Percentiles rank a stretch among this genome's conserved stretches.
Conservation (phyloP, 2,888 invertebrate species). For the Heliconius hortense region DNA sequence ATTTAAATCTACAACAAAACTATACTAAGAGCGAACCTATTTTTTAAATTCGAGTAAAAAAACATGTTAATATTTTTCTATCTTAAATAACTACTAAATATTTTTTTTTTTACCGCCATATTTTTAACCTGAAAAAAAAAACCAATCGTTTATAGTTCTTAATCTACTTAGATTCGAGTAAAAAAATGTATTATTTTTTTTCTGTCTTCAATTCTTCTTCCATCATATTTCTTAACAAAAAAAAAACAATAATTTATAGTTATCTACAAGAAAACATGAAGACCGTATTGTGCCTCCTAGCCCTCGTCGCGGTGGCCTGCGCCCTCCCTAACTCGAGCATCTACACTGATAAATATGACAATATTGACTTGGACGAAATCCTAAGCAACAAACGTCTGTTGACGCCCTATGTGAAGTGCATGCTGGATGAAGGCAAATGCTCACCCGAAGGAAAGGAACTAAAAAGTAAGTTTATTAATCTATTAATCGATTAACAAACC, state of each 20-base stretch:
- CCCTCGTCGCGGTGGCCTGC: constrained; percentile 29
- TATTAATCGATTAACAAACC: no score
- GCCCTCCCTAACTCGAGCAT: constrained; percentile 36
- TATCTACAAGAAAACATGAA: constrained; percentile 27
- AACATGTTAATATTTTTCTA: no score
- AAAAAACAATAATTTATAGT: neutral
- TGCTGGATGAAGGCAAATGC: constrained; percentile 84
- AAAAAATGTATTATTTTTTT: neutral
- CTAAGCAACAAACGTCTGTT: constrained; percentile 82
- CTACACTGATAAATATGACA: constrained; percentile 85
- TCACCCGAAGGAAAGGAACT: constrained; percentile 86
- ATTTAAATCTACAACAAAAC: neutral
- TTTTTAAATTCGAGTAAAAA: neutral
- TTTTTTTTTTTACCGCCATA: no score
- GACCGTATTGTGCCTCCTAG: constrained; percentile 33
- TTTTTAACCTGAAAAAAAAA: no score
- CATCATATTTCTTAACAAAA: neutral
- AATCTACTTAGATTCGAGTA: no score
- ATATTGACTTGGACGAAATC: constrained; percentile 85
- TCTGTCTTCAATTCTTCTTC: neutral
- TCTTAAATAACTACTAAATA: no score
- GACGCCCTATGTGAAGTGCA: constrained; percentile 85
- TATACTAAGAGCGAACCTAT: neutral
- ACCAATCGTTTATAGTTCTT: no score
- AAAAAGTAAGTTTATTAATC: constrained; percentile 82